Base-by-base conservation (phyloP, 2,113 vertebrate genomes). In the Hippocampus guttulatus region DNA sequence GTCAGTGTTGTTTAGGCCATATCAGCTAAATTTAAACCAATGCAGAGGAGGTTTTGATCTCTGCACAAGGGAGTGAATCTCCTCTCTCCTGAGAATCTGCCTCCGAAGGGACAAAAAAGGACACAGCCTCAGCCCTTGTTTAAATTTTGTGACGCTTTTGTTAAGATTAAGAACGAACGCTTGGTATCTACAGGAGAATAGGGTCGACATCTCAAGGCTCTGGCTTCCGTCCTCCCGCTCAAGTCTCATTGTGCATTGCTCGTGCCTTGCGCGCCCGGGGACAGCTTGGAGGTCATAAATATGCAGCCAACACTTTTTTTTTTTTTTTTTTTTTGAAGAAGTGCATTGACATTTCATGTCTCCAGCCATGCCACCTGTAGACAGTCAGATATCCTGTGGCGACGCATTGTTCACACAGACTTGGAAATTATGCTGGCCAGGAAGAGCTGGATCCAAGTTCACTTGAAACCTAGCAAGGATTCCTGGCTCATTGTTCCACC, bases 71-170 rank as follows among this genome's bases (percentile, higher is more conserved):
- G 73, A 82, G 76, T 70, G 16, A 66, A 70, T 45, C 27, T 14
- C 7, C 43, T 57, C 69, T 74, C 81, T 84, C 69, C 75, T 21
- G 63, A 43, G 54, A 25, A 43, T 75, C 21, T 54, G 18, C 54
- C 70, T 64, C 75, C 70, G 16, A 15, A 33, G 55, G 66, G 54
- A 73, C 75, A 70, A 76, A 63, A 40, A 65, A 1, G 51, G 66
- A 80, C 58, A 67, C 30, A 72, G 67, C 68, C 81, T 71, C 62
- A 84, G 69, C 79, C 69, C 78, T 55, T 41, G 1, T 68, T 60
- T 88, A 85, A 85, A 84, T 81, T 76, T 78, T 82, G 73, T 64
- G 55, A 16, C 23, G 60, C 69, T 73, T 80, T 86, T 91, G 85
- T 89, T 85, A 68, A 81, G 81, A 88, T 84, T 58, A 84, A 73